These are phyloP conservation scores for Andrena chrysosceles DNA, from an alignment of 2,888 invertebrate species.

Conservation along the genomic window DNA sequence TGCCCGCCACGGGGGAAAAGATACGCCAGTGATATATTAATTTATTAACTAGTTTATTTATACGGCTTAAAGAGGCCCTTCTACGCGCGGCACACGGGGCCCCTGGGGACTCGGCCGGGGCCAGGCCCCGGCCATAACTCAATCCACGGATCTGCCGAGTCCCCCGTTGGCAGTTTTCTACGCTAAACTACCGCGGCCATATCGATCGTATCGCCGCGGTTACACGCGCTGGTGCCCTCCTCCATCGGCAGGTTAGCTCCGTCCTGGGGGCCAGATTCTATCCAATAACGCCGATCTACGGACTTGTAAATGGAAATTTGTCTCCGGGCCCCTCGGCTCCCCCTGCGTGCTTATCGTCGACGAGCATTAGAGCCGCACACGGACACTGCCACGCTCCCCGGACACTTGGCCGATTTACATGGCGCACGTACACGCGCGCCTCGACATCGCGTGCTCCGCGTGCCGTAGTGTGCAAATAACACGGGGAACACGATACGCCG, in stretches of 20 bases:
- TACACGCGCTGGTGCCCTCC: constrained; percentile 46
- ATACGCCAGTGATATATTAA: constrained; percentile 80
- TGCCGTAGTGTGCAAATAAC: constrained; percentile 34
- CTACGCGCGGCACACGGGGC: constrained; percentile 57
- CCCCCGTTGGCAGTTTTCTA: constrained; percentile 71
- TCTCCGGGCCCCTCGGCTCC: constrained; percentile 37
- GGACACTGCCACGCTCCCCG: neutral
- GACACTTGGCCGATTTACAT: constrained; percentile 33
- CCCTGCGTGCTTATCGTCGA: constrained; percentile 9
- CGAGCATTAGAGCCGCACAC: constrained; percentile 1
- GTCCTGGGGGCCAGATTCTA: constrained; percentile 40
- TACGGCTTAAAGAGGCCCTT: constrained; percentile 73
- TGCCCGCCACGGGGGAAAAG: constrained; percentile 60
- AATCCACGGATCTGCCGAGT: constrained; percentile 71
- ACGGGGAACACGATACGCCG: constrained; percentile 14
- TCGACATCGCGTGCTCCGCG: constrained; percentile 4
- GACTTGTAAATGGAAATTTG: constrained; percentile 72
- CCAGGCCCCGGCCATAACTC: constrained; percentile 75
- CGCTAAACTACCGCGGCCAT: constrained; percentile 51
- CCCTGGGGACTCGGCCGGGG: constrained; percentile 63
- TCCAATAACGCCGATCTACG: constrained; percentile 62
- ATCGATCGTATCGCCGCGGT: constrained; percentile 54
- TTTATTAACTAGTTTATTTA: constrained; percentile 82
- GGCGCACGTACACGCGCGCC: constrained; percentile 10
- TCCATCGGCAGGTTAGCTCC: constrained; percentile 22